phyloP scores from a whole-genome alignment of 2,888 invertebrate species.

The Pterostichus madidus region DNA sequence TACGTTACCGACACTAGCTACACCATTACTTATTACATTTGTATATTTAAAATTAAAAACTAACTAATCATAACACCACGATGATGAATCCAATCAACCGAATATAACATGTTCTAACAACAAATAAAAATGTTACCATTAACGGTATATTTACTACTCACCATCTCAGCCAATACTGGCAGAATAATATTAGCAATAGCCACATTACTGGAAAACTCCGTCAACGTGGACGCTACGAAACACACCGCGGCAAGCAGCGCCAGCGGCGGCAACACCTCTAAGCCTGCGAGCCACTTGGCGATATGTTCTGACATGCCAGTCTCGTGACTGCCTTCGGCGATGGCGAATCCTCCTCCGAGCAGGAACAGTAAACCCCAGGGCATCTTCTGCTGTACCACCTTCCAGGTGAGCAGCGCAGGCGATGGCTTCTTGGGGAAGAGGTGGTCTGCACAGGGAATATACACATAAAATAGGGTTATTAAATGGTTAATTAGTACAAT shows the following conservation, averaged over 20 bases:
- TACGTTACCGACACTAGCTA: too few species aligned
- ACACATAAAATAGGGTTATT: too few species aligned
- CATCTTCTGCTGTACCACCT: slow-evolving; percentile 89
- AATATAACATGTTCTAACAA: too few species aligned
- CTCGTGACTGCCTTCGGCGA: slow-evolving; percentile 90
- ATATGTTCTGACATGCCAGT: slow-evolving; percentile 89
- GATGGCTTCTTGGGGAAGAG: slow-evolving; percentile 83
- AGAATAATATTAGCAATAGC: slow-evolving; percentile 93
- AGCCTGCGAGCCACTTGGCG: slow-evolving; percentile 84
- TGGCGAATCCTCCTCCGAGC: slow-evolving; percentile 94
- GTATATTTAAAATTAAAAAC: too few species aligned
- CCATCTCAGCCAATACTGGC: slow-evolving; percentile 90
- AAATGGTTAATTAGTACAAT: too few species aligned
- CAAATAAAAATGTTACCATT: too few species aligned
- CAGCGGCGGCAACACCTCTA: slow-evolving; percentile 82
- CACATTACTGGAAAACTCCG: slow-evolving; percentile 94
- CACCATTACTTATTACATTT: too few species aligned
- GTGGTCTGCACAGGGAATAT: slow-evolving; percentile 74
- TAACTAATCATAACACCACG: too few species aligned
- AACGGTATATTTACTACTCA: too few species aligned
- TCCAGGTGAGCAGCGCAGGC: slow-evolving; percentile 90
- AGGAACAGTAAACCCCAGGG: slow-evolving; percentile 95
- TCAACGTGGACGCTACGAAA: slow-evolving; percentile 88
- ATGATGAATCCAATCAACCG: too few species aligned
- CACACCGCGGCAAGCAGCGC: slow-evolving; percentile 88